A percentile compares a stretch with the other conserved stretches of the same genome.
These are phyloP conservation scores for Brachionichthys hirsutus DNA, from an alignment of 2,113 vertebrate species.

Conservation along the genomic window DNA sequence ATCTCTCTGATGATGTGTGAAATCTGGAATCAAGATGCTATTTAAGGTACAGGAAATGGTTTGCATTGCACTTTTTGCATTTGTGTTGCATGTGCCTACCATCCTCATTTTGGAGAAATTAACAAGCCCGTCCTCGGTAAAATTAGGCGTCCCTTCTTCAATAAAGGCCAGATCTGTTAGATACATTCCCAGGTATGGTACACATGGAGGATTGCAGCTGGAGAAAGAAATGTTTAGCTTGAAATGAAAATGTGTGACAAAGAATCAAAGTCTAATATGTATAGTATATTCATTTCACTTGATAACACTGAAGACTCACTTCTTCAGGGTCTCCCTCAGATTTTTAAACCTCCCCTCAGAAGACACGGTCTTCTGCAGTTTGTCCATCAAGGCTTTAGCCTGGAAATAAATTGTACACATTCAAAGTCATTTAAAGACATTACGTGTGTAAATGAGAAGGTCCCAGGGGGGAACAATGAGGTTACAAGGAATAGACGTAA, in stretches of 20 bases:
- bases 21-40: slow-evolving; percentile 77
- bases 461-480: no score
- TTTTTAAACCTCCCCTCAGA: slow-evolving; percentile 99
- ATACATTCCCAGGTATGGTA: slow-evolving; percentile 99
- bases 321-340: slow-evolving; percentile 97
- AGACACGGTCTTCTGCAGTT: slow-evolving; percentile 97
- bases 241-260: not conserved
- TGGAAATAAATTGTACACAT: slow-evolving; percentile 63
- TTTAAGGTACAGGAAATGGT: not conserved
- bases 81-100: slow-evolving; percentile 73
- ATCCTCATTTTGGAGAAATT: slow-evolving; percentile 99
- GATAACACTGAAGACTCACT: slow-evolving; percentile 75
- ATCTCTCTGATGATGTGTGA: slow-evolving; percentile 98
- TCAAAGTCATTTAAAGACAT: slow-evolving; percentile 1
- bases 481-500: no score
- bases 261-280: not conserved
- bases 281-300: not conserved
- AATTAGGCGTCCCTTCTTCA: slow-evolving; percentile 97
- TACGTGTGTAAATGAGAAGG: no score
- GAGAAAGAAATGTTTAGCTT: not conserved
- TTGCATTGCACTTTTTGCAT: not conserved
- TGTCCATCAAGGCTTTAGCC: slow-evolving; percentile 98
- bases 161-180: slow-evolving; percentile 97
- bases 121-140: slow-evolving; percentile 97
- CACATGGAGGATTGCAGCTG: slow-evolving; percentile 96